Evolutionary conservation across 2,797 vertebrate genomes (phyloP).

Genomic region (Cirrhinus molitorella): DNA sequence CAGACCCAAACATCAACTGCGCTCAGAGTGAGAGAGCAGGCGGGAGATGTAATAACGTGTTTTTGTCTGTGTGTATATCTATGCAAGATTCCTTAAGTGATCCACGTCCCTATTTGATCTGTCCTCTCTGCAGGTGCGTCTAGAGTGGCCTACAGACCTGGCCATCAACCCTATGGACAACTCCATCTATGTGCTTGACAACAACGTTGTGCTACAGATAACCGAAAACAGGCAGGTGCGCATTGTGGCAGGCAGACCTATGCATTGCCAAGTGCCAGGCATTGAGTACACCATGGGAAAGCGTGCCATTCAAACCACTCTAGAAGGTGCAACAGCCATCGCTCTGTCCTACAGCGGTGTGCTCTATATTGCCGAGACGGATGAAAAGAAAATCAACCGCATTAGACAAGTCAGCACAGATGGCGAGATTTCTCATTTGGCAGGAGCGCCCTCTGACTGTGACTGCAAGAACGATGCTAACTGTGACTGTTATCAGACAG

Average conservation of each 20-base stretch:
- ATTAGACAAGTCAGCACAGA: conserved; percentile 97
- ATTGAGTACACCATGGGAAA: conserved; percentile 93
- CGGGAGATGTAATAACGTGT: conserved; percentile 37
- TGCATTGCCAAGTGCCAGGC: conserved; percentile 97
- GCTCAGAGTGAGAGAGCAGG: conserved; percentile 38
- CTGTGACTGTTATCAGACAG: conserved; percentile 96
- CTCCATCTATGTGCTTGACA: conserved; percentile 97
- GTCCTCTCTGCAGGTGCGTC: conserved; percentile 83
- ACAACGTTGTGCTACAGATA: conserved; percentile 97
- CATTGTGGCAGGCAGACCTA: conserved; percentile 94
- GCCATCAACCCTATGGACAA: conserved; percentile 99
- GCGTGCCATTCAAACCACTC: conserved; percentile 91
- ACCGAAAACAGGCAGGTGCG: conserved; percentile 95
- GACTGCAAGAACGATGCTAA: conserved; percentile 99
- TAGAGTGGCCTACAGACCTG: conserved; percentile 98
- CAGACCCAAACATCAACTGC: conserved; percentile 47
- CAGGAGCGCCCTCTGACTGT: conserved; percentile 91
- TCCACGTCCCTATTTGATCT: conserved; percentile 26
- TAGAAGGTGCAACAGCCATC: conserved; percentile 94
- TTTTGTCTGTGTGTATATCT: conserved; percentile 30
- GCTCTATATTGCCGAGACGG: conserved; percentile 95
- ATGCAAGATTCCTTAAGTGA: conserved; percentile 26
- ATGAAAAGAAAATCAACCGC: conserved; percentile 97
- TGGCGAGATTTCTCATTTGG: conserved; percentile 95
- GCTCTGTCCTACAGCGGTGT: conserved; percentile 94